Conservation (phyloP, 2,113 vertebrate genomes). For the Dasyornis broadbenti region DNA sequence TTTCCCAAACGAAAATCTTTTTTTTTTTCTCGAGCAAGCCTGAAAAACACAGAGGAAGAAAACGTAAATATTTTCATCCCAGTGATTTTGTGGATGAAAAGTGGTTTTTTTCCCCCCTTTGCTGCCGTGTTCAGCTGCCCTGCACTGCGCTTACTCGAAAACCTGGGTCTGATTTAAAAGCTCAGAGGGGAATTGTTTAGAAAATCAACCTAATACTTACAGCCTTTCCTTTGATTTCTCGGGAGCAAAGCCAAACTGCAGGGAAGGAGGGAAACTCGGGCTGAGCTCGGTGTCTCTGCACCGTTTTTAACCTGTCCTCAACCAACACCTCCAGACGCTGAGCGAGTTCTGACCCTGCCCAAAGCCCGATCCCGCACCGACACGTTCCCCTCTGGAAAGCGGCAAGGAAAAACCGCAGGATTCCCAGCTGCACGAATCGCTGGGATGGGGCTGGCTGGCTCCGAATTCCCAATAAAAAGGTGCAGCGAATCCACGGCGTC, state of each 20-base stretch:
- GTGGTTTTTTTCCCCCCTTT: not conserved
- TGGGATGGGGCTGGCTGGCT: not conserved
- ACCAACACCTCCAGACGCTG: not conserved
- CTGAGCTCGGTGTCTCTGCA: not conserved
- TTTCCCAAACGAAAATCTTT: not conserved
- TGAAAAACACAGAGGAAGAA: not conserved
- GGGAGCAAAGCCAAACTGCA: not conserved
- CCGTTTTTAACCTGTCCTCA: not conserved
- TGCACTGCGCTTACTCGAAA: not conserved
- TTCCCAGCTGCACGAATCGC: fast-evolving
- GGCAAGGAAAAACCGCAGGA: fast-evolving
- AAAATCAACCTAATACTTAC: not conserved
- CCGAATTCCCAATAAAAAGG: not conserved
- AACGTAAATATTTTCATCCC: not conserved
- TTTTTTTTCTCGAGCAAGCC: not conserved
- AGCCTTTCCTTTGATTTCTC: not conserved
- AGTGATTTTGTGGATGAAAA: not conserved
- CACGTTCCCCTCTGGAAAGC: fast-evolving
- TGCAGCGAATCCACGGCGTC: fast-evolving
- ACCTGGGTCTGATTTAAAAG: not conserved
- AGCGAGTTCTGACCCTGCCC: not conserved
- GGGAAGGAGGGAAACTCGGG: not conserved
- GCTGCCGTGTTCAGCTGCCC: not conserved
- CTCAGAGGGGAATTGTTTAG: not conserved
- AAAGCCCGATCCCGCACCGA: fast-evolving